phyloP scores from a whole-genome alignment of 92 coral and sea anemone genomes.

The Anthopleura xanthogrammica region DNA sequence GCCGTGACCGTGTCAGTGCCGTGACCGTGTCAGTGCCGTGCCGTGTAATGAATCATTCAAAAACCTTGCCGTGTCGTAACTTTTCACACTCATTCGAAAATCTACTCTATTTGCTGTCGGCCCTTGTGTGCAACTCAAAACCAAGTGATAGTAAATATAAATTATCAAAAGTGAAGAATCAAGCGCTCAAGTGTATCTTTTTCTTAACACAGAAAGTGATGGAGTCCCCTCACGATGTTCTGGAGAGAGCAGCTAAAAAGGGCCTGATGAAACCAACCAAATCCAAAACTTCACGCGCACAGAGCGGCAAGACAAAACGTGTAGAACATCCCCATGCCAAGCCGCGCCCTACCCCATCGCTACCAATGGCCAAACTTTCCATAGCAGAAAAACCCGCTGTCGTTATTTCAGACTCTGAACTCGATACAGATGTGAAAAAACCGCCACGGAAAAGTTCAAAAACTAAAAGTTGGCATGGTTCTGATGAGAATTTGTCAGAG shows the following conservation, averaged over 20 bases:
- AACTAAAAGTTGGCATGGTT: slow-evolving; percentile 66
- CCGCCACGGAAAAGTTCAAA: slow-evolving; percentile 17
- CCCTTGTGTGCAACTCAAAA: no score
- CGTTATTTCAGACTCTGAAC: slow-evolving; percentile 69
- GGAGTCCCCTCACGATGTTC: slow-evolving; percentile 84
- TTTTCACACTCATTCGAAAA: no score
- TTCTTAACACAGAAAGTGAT: slow-evolving; percentile 66
- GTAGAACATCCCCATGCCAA: slow-evolving; percentile 34
- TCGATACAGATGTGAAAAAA: slow-evolving; percentile 42
- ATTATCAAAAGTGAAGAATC: not conserved
- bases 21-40: no score
- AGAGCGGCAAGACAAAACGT: slow-evolving; percentile 50
- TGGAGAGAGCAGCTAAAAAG: slow-evolving; percentile 97
- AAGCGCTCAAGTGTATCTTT: not conserved
- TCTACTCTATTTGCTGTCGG: no score
- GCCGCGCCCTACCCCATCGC: slow-evolving; percentile 41
- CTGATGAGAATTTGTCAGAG: slow-evolving; percentile 22
- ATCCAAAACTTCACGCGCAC: slow-evolving; percentile 51
- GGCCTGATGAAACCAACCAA: slow-evolving; percentile 87
- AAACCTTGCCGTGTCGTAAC: no score
- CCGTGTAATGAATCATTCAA: no score
- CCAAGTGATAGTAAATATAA: not conserved
- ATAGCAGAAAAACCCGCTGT: slow-evolving; percentile 37
- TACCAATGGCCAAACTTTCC: slow-evolving; percentile 44
- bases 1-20: no score